Base-by-base conservation (phyloP, 2,113 vertebrate genomes). In the Nicator chloris region DNA sequence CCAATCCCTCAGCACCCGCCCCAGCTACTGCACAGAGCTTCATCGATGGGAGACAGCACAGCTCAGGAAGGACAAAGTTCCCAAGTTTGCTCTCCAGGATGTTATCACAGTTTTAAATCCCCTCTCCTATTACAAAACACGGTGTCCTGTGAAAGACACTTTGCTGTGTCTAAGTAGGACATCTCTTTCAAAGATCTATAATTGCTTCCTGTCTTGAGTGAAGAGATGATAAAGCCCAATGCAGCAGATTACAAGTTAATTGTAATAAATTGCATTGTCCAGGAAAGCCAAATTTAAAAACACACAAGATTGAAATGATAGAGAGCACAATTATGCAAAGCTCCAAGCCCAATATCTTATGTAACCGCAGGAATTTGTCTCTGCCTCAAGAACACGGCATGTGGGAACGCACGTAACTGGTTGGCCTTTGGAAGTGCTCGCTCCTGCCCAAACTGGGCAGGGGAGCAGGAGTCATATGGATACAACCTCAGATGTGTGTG, bases 181-280 rank as follows among this genome's bases (percentile, higher is more conserved):
- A 93, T 88, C 87, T 86, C 1, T 90, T 63, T 44, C 71, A 82
- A 47, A 93, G 42, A 90, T 86, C 68, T 86, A 11, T 73, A 95
- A 73, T 50, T 88, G 76, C 49, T 94, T 93, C 80, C 68, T 0
- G 0, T 79, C 93, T 86, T 40, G 40, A 88, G 37, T 6, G n/a
- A 86, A 60, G 1, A 37, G 56, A 95, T 24, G 76, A 73, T 81
- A 84, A 91, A 94, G 56, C 54, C 59, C 75, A 95, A n/a, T 33
- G 49, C 28, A 91, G 63, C 82, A 82, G 88, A 88, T 78, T 66
- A 82, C 19, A 90, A 84, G 49, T 61, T 90, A 88, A 79, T 57
- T 81, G 64, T 30, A 90, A 80, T 68, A 95, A 82, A 78, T 13
- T 69, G 35, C 75, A 63, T n/a, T 60, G 85, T 51, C 76, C 82